Percentiles rank a stretch among this genome's conserved stretches.
phyloP scores from a whole-genome alignment of 2,113 vertebrate species.

The Poeciliopsis occidentalis region DNA sequence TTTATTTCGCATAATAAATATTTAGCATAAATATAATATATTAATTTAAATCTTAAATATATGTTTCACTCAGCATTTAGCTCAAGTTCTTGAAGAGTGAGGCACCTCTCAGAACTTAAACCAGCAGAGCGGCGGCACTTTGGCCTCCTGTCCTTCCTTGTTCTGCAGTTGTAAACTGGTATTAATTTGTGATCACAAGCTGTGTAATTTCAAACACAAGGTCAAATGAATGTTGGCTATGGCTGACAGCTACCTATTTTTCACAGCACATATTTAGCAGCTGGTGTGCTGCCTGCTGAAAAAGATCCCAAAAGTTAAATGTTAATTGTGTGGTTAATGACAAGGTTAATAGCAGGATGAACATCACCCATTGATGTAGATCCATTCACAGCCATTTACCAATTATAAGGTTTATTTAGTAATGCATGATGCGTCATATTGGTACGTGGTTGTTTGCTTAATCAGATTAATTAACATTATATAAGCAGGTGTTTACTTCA shows the following conservation, averaged over 20 bases:
- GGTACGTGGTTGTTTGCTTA: slow-evolving; percentile 9
- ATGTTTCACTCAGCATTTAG: not conserved
- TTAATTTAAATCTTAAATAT: too few species aligned
- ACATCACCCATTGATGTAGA: not conserved
- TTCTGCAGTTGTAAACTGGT: not conserved
- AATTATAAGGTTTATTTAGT: not conserved
- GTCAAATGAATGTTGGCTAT: slow-evolving; percentile 5
- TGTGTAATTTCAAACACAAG: slow-evolving; percentile 15
- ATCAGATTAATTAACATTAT: slow-evolving; percentile 23
- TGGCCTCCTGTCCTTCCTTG: not conserved
- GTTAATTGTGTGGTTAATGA: not conserved
- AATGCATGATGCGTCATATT: not conserved
- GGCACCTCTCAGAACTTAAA: not conserved
- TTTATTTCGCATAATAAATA: not conserved
- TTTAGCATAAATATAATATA: too few species aligned
- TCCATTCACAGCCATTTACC: not conserved
- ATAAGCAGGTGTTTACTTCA: slow-evolving; percentile 23
- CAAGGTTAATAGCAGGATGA: not conserved
- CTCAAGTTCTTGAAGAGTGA: not conserved
- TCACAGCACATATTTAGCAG: slow-evolving; percentile 4
- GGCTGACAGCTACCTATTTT: slow-evolving; percentile 5
- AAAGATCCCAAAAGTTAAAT: not conserved
- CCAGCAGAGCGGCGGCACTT: not conserved
- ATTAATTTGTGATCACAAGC: slow-evolving; percentile 9
- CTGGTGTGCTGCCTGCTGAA: not conserved